Evolutionary conservation across 2,888 invertebrate species (phyloP).

Genomic region (Gibbula magus): DNA sequence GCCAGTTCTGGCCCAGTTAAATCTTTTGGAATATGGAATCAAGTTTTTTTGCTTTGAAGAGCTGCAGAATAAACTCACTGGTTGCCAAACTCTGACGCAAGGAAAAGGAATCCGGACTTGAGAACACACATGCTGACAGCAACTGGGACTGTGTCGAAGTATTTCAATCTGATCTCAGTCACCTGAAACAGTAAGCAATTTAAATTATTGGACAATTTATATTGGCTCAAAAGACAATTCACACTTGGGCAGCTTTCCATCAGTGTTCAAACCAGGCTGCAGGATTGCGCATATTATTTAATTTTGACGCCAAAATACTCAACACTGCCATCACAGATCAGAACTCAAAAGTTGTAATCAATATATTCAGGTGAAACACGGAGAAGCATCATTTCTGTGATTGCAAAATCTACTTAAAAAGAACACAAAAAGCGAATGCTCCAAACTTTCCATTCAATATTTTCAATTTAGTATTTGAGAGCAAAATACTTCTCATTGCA

Average conservation of each 20-base stretch:
- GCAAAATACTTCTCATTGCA: too few relatives aligned
- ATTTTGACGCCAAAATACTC: too few relatives aligned
- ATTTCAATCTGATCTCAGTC: constrained; percentile 98
- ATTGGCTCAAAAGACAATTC: too few relatives aligned
- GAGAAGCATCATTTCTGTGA: constrained; percentile 44
- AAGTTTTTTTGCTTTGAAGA: background rate
- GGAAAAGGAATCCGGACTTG: constrained; percentile 98
- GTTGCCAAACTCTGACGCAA: constrained; percentile 99
- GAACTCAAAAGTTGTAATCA: constrained; percentile 44
- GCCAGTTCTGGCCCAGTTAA: too few relatives aligned
- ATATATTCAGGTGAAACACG: constrained; percentile 50
- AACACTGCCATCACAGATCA: constrained; percentile 34
- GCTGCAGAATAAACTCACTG: constrained; percentile 86
- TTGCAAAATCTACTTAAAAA: too few relatives aligned
- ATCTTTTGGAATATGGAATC: too few relatives aligned
- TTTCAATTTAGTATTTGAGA: too few relatives aligned
- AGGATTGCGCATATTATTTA: too few relatives aligned
- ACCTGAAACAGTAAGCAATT: constrained; percentile 75
- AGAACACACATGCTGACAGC: constrained; percentile 97
- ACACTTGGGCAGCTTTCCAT: too few relatives aligned
- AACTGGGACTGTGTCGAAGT: constrained; percentile 99
- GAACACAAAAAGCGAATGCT: too few relatives aligned
- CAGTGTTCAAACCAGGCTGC: too few relatives aligned
- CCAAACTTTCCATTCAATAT: too few relatives aligned
- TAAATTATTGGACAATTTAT: background rate